These are phyloP conservation scores for Hydractinia symbiolongicarpus DNA, from an alignment of 30 jellyfish, hydroid and myxozoan genomes.

Conservation along the genomic window DNA sequence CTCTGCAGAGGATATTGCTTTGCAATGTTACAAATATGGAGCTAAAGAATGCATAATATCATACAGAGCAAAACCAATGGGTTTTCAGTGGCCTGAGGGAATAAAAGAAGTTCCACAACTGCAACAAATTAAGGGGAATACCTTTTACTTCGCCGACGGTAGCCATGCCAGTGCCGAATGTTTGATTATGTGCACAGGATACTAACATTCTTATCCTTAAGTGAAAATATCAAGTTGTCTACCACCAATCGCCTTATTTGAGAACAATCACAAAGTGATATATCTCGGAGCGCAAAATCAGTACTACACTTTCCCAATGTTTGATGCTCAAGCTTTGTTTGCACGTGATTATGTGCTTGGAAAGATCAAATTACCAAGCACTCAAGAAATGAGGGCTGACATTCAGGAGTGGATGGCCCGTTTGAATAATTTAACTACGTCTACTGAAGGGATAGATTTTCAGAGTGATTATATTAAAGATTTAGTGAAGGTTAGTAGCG, in stretches of 20 bases:
- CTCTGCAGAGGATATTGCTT: constrained; percentile 77
- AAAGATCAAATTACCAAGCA: not conserved
- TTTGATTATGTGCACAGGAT: constrained; percentile 75
- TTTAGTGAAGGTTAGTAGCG: not conserved
- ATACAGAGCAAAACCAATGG: constrained; percentile 59
- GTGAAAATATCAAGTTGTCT: constrained; percentile 39
- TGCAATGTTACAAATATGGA: constrained; percentile 65
- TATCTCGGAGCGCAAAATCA: constrained; percentile 73
- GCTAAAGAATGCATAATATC: constrained; percentile 38
- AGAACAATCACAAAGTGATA: constrained; percentile 19
- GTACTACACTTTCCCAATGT: constrained; percentile 60
- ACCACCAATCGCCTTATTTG: constrained; percentile 35
- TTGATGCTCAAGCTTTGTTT: constrained; percentile 64
- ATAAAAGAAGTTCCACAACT: constrained; percentile 43
- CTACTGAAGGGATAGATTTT: not conserved
- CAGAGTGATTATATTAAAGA: constrained; percentile 8
- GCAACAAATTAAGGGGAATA: constrained; percentile 32
- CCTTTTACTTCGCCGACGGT: constrained; percentile 45
- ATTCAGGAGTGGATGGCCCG: constrained; percentile 4
- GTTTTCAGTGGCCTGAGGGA: constrained; percentile 62
- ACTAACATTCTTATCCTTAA: constrained; percentile 47
- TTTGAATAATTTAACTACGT: not conserved
- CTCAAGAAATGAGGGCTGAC: not conserved
- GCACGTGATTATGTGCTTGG: constrained; percentile 25
- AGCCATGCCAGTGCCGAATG: constrained; percentile 49